Evolutionary conservation across 1,140 invertebrate genomes (phyloP).

Genomic region (Drosophila willistoni): DNA sequence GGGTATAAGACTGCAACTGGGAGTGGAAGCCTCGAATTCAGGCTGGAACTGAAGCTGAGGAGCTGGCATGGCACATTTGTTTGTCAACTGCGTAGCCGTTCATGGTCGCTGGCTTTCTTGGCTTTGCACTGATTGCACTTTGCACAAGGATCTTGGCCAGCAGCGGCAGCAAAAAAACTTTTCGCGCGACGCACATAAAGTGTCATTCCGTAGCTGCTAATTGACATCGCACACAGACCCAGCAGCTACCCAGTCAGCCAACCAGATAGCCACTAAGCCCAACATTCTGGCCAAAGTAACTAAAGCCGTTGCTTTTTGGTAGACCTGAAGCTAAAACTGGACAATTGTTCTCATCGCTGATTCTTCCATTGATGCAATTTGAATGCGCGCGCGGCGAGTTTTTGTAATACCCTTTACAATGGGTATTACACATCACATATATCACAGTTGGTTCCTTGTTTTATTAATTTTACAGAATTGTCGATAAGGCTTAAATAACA

Average conservation of each 20-base stretch:
- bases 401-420: conserved; percentile 45
- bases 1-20: neutral
- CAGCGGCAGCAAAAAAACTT: conserved; percentile 37
- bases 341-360: conserved; percentile 68
- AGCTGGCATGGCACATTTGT: conserved; percentile 65
- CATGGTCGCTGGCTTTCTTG: conserved; percentile 71
- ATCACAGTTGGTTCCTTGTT: neutral
- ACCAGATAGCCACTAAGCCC: conserved; percentile 12
- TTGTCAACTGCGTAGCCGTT: conserved; percentile 79
- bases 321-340: conserved; percentile 34
- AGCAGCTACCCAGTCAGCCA: conserved; percentile 39
- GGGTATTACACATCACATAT: no score
- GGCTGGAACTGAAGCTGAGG: neutral
- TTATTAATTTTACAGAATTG: neutral
- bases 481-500: neutral
- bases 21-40: no score
- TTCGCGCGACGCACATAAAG: conserved; percentile 80
- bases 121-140: conserved; percentile 81
- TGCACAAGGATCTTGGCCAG: conserved; percentile 60
- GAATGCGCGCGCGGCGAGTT: conserved; percentile 69
- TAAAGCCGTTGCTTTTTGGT: conserved; percentile 10
- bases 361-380: conserved; percentile 71
- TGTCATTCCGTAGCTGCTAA: conserved; percentile 82
- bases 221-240: conserved; percentile 80
- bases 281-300: conserved; percentile 17